Base-by-base conservation (phyloP, 2,797 vertebrate species). In the Macropodus opercularis region DNA sequence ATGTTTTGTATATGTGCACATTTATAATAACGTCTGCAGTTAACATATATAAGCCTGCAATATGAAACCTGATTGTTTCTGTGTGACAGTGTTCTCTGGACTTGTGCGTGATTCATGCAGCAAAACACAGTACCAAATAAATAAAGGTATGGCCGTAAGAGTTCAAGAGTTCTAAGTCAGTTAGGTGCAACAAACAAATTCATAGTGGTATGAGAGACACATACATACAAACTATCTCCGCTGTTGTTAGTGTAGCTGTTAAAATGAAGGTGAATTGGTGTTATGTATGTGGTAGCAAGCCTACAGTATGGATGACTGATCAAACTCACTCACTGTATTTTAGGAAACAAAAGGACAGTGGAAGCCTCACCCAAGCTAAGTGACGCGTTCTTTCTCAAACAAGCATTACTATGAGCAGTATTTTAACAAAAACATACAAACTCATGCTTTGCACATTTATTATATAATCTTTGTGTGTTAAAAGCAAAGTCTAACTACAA, bases 211-310 rank as follows among this genome's bases (percentile, higher is more conserved):
- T 13, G 13, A 36, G 4, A 59, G 2, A 44, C 26, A 54, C 5
- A 42, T 1, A 18, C 29, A 39, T 40, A 11, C 49, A 31, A 35
- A 34, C n/a, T 39, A 34, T 49, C 36, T 56, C 15, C 24, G 32
- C 34, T 6, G 12, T 71, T 72, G 81, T 76, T 65, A 12, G 64
- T 73, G 50, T 57, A 51, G 31, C 56, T 59, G 60, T 53, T 58
- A 24, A 63, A 47, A 31, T 75, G 63, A 79, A 83, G 76, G 69
- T 85, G 74, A 59, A 52, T 46, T 21, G 43, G 61, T 74, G 79
- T 87, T 84, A 73, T 76, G 56, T 82, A 87, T 76, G 8, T 15
- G 19, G 36, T 50, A 61, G 68, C 76, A 64, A 75, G 67, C 68
- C 36, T 53, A 48, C 63, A 31, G 61, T 35, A 78, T 12, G 63